Base-by-base conservation (phyloP, 1,140 invertebrate genomes). In the Catajapyx aquilonaris region DNA sequence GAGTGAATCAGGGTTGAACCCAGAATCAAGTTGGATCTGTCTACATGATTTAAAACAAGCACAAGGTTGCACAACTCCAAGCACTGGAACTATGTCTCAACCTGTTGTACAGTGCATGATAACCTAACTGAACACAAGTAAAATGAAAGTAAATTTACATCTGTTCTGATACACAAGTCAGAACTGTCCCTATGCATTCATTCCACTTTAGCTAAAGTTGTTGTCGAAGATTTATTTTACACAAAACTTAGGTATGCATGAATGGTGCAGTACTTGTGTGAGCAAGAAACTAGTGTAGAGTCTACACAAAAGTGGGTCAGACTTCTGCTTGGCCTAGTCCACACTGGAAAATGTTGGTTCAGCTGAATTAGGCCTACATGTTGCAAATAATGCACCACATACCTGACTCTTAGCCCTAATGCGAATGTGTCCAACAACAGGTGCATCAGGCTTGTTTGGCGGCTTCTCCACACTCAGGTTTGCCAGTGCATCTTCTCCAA, bases 391-490 rank as follows among this genome's bases (percentile, higher is more conserved):
- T 10, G 21, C 0, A 44, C 22, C 31, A 43, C 42, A 47, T 52
- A 83, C 84, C 69, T 98, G 93, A 52, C 86, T 96, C 61, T 98
- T 98, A 13, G 94, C 91, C 43, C 94, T 66, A 46, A 98, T 96
- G 46, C 94, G 65, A 53, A 97, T 94, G 55, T 97, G 91, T 5
- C 94, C 94, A 16, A 81, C 83, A 9, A 98, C 88, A 25, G 87
- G 73, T 16, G 81, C 75, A 46, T 81, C 73, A 4, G 79, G 71
- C 52, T 86, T 79, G 51, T 86, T 76, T 21, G 84, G 64, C 10
- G 88, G 80, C 49, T 93, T 94, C 58, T 98, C 95, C 48, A 99
- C 88, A 50, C 87, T 94, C 44, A 98, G 69, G 69, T 99, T 99
- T 33, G 93, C 94, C 40, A 99, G 60, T 2, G 93, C 93, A 60